Percentiles rank a stretch among this genome's conserved stretches.
Conservation (phyloP, 2,888 invertebrate genomes). For the Rhyacophila evoluta region DNA sequence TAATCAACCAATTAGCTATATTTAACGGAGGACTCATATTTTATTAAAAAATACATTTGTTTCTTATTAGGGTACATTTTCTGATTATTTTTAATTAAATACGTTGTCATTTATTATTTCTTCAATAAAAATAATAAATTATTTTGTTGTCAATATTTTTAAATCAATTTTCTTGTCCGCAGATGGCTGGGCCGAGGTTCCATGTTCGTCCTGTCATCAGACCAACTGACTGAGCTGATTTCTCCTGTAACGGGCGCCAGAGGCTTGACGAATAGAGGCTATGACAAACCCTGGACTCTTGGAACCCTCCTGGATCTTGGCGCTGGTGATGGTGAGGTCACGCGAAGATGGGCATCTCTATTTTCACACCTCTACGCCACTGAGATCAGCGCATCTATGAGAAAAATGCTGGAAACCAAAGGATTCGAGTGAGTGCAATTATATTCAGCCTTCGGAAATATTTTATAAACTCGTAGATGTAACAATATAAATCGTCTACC, state of each 20-base stretch:
- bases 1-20: too few species aligned
- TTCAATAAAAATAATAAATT: too few species aligned
- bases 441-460: too few species aligned
- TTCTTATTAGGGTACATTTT: too few species aligned
- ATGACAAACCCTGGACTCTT: conserved; percentile 59
- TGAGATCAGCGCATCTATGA: conserved; percentile 93
- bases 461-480: too few species aligned
- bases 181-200: conserved; percentile 91
- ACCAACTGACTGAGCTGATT: conserved; percentile 80
- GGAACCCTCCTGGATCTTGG: conserved; percentile 85
- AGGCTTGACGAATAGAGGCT: conserved; percentile 55
- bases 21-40: too few species aligned
- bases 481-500: too few species aligned
- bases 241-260: conserved; percentile 58
- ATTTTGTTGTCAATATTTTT: too few species aligned
- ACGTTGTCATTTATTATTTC: too few species aligned
- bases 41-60: too few species aligned
- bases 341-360: conserved; percentile 80
- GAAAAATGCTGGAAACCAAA: conserved; percentile 78
- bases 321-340: conserved; percentile 96
- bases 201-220: conserved; percentile 94
- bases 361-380: conserved; percentile 86
- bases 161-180: conserved; percentile 53
- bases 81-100: too few species aligned
- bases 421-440: conserved; percentile 80